Percentiles rank a stretch among this genome's conserved stretches.
phyloP scores from a whole-genome alignment of 2,797 vertebrate genomes.

The Paguma larvata region DNA sequence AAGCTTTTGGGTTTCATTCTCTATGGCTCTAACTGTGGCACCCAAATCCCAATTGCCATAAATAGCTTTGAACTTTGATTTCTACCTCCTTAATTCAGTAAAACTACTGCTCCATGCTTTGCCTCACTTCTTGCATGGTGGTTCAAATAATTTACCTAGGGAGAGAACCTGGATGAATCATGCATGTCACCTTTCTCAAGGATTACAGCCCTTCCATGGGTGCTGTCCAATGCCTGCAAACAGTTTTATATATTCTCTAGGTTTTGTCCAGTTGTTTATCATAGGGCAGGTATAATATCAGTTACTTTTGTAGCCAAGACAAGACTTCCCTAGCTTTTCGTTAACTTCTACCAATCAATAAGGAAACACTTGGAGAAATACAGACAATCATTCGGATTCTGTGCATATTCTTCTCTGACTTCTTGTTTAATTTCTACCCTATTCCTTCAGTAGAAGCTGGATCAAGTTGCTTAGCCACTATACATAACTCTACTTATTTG shows the following conservation, averaged over 20 bases:
- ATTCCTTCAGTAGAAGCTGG: neutral
- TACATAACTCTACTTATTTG: neutral
- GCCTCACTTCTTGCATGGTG: neutral
- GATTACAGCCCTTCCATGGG: neutral
- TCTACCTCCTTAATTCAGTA: neutral
- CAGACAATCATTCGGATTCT: neutral
- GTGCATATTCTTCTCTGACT: neutral
- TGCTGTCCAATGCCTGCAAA: neutral
- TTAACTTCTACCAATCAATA: neutral
- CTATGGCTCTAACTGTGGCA: neutral
- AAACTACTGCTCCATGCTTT: neutral
- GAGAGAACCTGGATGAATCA: neutral
- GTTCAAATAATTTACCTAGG: neutral
- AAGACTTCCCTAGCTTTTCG: neutral
- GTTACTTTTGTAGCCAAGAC: neutral
- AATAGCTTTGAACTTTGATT: neutral
- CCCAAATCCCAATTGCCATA: neutral
- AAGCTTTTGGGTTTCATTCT: neutral
- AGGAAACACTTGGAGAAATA: neutral
- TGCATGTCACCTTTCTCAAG: neutral
- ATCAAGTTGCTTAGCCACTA: neutral
- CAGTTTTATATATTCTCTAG: neutral
- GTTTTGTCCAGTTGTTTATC: neutral
- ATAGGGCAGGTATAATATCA: neutral
- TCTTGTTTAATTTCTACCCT: neutral